phyloP scores from a whole-genome alignment of 2,888 invertebrate genomes.

The Yponomeuta plumbellus region DNA sequence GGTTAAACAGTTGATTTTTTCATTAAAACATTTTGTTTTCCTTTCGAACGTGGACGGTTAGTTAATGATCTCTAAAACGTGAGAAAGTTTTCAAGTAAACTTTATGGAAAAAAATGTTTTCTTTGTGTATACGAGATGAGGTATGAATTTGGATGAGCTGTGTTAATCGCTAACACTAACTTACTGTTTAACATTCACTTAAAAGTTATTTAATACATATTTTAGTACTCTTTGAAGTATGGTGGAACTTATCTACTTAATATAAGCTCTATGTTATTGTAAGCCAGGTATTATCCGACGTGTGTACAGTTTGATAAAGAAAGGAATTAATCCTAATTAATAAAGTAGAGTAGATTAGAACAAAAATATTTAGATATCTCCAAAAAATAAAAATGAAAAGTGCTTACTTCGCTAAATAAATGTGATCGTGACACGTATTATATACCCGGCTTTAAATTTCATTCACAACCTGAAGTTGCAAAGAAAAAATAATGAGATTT shows the following conservation, averaged over 20 bases:
- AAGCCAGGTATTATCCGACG: background rate
- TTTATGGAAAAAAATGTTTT: conserved; percentile 51
- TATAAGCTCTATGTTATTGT: conserved; percentile 9
- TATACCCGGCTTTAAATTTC: background rate
- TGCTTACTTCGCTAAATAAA: no score
- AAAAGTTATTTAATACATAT: background rate
- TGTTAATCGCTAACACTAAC: background rate
- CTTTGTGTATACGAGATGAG: conserved; percentile 40
- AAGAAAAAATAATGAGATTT: conserved; percentile 55
- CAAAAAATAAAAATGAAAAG: no score
- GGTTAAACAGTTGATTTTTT: background rate
- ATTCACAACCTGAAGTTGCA: conserved; percentile 47
- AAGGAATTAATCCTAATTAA: no score
- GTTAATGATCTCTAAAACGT: background rate
- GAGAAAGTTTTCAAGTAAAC: conserved; percentile 23
- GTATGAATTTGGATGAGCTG: conserved; percentile 44
- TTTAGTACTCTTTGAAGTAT: background rate
- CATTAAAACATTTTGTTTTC: conserved; percentile 8
- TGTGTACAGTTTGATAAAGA: background rate
- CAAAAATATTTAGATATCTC: no score
- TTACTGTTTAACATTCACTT: conserved; percentile 15
- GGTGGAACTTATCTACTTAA: background rate
- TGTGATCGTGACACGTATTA: no score
- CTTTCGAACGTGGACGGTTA: conserved; percentile 35
- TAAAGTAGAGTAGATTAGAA: no score